phyloP scores from a whole-genome alignment of 2,797 vertebrate species.

The Schizopygopsis malacanthus region DNA sequence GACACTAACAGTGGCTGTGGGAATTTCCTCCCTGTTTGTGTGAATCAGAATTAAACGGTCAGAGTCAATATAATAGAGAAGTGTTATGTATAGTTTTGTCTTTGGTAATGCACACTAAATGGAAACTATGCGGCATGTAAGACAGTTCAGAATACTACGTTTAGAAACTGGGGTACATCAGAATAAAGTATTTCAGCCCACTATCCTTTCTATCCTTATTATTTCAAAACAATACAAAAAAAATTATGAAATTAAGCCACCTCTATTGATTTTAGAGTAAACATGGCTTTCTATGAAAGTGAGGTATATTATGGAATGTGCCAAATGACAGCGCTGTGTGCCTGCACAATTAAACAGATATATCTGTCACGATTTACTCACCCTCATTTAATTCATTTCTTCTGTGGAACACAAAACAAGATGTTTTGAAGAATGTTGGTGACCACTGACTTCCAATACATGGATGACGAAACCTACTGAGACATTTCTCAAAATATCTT shows the following conservation, averaged over 20 bases:
- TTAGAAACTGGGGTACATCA: background rate
- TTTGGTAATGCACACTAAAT: conserved; percentile 24
- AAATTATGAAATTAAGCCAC: background rate
- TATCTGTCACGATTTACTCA: background rate
- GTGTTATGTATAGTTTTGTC: conserved; percentile 9
- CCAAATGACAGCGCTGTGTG: background rate
- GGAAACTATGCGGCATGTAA: background rate
- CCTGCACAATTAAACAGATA: background rate
- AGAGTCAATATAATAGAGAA: background rate
- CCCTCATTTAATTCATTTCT: background rate
- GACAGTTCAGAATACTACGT: background rate
- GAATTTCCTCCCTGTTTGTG: conserved; percentile 30
- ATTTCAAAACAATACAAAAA: background rate
- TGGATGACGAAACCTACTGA: background rate
- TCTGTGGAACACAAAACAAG: background rate
- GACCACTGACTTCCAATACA: background rate
- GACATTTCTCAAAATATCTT: background rate
- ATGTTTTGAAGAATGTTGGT: background rate
- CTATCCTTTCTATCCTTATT: background rate
- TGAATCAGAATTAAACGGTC: conserved; percentile 25
- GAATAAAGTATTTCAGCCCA: background rate
- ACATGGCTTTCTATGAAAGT: background rate
- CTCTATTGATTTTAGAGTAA: background rate
- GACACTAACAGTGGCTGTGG: conserved; percentile 39
- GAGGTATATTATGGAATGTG: background rate